A percentile compares a stretch with the other conserved stretches of the same genome.
phyloP scores from a whole-genome alignment of 2,113 vertebrate genomes.

The Trochalopteron elliotii region DNA sequence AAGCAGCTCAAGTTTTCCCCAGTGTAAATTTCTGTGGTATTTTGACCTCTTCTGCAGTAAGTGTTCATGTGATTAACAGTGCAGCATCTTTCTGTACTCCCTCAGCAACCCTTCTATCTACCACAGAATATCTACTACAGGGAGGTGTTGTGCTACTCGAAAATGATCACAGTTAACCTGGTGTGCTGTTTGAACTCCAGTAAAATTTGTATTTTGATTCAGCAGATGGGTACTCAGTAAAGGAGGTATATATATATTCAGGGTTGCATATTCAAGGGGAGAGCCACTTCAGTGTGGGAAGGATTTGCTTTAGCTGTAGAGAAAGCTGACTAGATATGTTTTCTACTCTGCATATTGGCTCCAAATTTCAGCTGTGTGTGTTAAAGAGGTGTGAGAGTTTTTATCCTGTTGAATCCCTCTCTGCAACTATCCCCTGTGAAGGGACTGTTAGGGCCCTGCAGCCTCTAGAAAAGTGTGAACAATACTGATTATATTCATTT shows the following conservation, averaged over 20 bases:
- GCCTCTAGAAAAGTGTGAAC: neutral
- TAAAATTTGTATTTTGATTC: neutral
- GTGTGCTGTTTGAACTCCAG: neutral
- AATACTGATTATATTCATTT: neutral
- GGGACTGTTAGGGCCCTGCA: neutral
- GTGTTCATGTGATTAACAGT: neutral
- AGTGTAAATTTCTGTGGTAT: neutral
- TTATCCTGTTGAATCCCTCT: neutral
- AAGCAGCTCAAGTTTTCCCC: neutral
- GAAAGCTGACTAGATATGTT: neutral
- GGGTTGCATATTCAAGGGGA: neutral
- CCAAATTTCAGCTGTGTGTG: neutral
- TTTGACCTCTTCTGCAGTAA: neutral
- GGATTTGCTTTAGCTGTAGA: neutral
- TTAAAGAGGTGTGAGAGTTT: neutral
- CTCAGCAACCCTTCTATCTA: neutral
- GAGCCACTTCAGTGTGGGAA: neutral
- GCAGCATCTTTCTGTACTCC: neutral
- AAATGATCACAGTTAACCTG: neutral
- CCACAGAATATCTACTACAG: neutral
- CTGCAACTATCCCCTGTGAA: neutral
- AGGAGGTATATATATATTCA: neutral
- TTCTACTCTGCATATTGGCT: neutral
- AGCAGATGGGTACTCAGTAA: neutral
- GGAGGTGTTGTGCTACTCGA: neutral